A percentile compares a stretch with the other conserved stretches of the same genome.
These are phyloP conservation scores for Hyposoter dolosus DNA, from an alignment of 2,888 invertebrate genomes.

Conservation along the genomic window DNA sequence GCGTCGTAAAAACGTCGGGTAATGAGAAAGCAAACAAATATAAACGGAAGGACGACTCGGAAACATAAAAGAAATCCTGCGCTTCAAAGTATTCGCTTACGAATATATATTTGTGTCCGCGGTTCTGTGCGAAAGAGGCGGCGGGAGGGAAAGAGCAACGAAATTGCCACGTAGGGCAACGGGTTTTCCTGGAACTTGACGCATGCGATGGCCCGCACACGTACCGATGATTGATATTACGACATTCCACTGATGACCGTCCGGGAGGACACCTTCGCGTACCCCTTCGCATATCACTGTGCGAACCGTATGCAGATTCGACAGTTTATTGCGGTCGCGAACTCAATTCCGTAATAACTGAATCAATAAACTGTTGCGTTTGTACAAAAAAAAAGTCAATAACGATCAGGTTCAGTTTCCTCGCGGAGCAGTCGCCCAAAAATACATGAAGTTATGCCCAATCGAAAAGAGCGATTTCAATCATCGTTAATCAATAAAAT, in stretches of 20 bases:
- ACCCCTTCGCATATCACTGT: conserved; percentile 5
- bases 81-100: conserved; percentile 14
- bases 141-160: conserved; percentile 26
- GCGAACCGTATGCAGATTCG: not conserved
- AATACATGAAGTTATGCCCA: too few relatives aligned
- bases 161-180: conserved; percentile 65
- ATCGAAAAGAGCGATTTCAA: too few relatives aligned
- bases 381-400: not conserved
- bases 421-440: too few relatives aligned
- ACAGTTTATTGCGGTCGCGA: not conserved
- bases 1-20: conserved; percentile 39
- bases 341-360: not conserved
- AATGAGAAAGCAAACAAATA: conserved; percentile 39
- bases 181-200: conserved; percentile 59
- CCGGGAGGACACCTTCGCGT: conserved; percentile 15
- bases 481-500: too few relatives aligned
- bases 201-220: conserved; percentile 54
- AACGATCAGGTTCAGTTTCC: too few relatives aligned
- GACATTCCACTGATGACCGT: conserved; percentile 64
- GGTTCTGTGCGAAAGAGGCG: not conserved
- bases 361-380: not conserved
- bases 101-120: not conserved
- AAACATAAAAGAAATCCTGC: conserved; percentile 50
- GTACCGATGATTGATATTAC: conserved; percentile 69
- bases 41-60: conserved; percentile 13